Conservation (phyloP, 1,140 invertebrate species). For the Spodoptera frugiperda region DNA sequence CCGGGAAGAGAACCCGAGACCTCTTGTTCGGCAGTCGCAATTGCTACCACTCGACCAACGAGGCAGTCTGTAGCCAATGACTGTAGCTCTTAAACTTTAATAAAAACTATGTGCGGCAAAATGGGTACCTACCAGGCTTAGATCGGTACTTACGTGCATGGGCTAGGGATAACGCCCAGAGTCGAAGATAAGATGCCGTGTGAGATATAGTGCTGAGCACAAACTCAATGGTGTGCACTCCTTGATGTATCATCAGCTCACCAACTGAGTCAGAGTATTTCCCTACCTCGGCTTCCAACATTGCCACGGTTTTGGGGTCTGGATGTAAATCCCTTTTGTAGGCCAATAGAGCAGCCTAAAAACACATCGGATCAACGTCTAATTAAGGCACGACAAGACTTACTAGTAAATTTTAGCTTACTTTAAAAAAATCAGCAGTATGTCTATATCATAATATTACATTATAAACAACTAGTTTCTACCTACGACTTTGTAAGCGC, state of each 20-base stretch:
- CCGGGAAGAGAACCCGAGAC: too few relatives aligned
- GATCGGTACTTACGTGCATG: conserved; percentile 94
- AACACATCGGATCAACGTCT: too few relatives aligned
- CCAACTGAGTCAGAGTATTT: conserved; percentile 87
- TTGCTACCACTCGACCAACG: too few relatives aligned
- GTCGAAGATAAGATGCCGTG: conserved; percentile 98
- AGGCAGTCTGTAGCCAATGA: too few relatives aligned
- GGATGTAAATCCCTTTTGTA: neutral
- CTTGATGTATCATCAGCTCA: conserved; percentile 96
- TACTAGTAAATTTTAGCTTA: too few relatives aligned
- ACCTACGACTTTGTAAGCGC: too few relatives aligned
- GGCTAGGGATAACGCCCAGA: conserved; percentile 98
- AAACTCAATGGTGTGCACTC: conserved; percentile 99
- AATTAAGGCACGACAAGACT: neutral
- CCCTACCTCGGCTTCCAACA: conserved; percentile 62
- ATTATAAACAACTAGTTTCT: too few relatives aligned
- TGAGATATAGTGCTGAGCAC: conserved; percentile 98
- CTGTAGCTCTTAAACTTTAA: too few relatives aligned
- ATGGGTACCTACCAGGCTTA: too few relatives aligned
- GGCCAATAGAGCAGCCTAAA: neutral
- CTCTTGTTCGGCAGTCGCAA: too few relatives aligned
- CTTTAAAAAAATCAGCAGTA: neutral
- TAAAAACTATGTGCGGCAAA: too few relatives aligned
- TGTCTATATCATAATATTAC: neutral
- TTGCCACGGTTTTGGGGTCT: neutral